Base-by-base conservation (phyloP, 2,797 vertebrate genomes). In the Emys orbicularis region DNA sequence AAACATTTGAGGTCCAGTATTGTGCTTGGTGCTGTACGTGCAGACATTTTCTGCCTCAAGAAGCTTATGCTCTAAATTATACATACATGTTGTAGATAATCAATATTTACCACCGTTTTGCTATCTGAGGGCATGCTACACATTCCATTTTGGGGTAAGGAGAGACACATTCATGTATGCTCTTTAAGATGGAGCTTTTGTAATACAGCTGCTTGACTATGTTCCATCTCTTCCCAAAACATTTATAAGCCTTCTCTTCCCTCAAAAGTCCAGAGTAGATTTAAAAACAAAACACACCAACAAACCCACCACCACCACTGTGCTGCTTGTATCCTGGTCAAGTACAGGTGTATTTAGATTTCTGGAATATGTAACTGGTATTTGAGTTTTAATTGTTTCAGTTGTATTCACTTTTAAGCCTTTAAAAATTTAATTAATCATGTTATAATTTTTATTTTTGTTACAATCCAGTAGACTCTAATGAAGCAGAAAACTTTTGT, bases 81-180 rank as follows among this genome's bases (percentile, higher is more conserved):
- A 68, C n/a, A 37, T 10, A 68, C 4, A 61, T 68, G 4, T 68
- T 54, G 27, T 3, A 2, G 6, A 13, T 79, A 44, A 37, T 68
- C 65, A 37, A 8, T 3, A 3, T 12, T 21, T 47, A 9, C 77
- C 89, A 25, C 6, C 56, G 2, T 56, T 84, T 6, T 44, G 10
- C 61, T 91, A 16, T 68, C 65, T 68, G 59, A 50, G 61, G 34
- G 11, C 90, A 74, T 86, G 21, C 83, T 56, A 37, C 6, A 0
- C 61, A 27, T 11, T 23, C 8, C 21, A 16, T 34, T 0, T 6
- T 9, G 86, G 47, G 29, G 29, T 59, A 82, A 74, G 12, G 25
- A 15, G 6, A 3, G 0, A 16, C 80, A 47, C 41, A 0, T 5
- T 23, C 68, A 5, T 4, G 11, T 44, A 11, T 61, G 27, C 12